phyloP scores from a whole-genome alignment of 30 jellyfish, hydroid and myxozoan genomes.

The Aurelia coerulea region DNA sequence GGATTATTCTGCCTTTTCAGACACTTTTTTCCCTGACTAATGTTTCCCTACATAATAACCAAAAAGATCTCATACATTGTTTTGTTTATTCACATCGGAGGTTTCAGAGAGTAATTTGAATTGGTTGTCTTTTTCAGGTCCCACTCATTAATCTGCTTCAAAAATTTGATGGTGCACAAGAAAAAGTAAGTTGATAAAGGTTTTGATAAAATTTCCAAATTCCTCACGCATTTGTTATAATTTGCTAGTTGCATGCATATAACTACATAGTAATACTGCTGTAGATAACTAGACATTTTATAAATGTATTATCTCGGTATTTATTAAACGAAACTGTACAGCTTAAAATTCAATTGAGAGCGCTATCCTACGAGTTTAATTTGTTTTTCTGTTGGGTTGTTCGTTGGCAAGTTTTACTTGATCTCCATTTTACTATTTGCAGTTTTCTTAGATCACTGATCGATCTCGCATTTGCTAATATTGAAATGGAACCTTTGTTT shows the following conservation, averaged over 20 bases:
- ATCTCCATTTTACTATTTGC: neutral
- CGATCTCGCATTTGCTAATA: neutral
- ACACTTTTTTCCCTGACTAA: no score
- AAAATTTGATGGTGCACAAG: conserved; percentile 92
- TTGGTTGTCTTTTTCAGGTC: conserved; percentile 44
- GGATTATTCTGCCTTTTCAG: no score
- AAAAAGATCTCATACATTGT: neutral
- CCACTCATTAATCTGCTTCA: conserved; percentile 85
- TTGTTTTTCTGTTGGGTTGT: neutral
- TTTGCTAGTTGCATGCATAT: no score
- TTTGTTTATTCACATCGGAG: neutral
- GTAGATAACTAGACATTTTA: no score
- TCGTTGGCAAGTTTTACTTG: neutral
- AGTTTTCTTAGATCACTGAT: neutral
- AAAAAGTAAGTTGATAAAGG: conserved; percentile 57
- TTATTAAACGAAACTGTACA: no score
- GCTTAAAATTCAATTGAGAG: neutral
- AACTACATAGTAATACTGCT: no score
- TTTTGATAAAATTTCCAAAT: no score
- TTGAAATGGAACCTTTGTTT: neutral
- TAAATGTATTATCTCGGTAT: no score
- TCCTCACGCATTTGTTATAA: no score
- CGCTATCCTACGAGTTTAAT: neutral
- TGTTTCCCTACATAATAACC: no score
- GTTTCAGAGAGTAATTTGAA: neutral